phyloP scores from a whole-genome alignment of 2,888 invertebrate species.

The Cephus runcator region DNA sequence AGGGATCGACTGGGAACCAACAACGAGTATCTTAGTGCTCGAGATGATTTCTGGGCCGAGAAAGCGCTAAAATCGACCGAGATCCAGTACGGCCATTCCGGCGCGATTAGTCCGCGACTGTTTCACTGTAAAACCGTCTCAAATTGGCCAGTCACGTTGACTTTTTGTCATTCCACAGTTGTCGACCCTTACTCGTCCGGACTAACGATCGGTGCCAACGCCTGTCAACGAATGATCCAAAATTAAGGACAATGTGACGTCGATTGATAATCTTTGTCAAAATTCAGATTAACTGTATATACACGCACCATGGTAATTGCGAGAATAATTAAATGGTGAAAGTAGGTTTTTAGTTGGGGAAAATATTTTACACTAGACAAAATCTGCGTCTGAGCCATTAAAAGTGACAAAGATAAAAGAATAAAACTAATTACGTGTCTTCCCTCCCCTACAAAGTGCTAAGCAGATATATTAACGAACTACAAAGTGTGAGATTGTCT shows the following conservation, averaged over 20 bases:
- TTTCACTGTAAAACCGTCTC: neutral
- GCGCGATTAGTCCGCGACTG: neutral
- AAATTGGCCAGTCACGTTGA: neutral
- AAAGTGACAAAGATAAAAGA: neutral
- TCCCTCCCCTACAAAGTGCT: neutral
- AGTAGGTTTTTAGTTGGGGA: slow-evolving; percentile 51
- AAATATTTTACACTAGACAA: slow-evolving; percentile 18
- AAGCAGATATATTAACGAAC: slow-evolving; percentile 6
- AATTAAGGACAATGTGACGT: neutral
- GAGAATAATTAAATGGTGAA: slow-evolving; percentile 48
- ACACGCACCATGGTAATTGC: neutral
- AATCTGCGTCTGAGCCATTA: neutral
- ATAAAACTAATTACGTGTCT: neutral
- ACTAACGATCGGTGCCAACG: neutral
- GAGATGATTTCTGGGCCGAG: slow-evolving; percentile 49
- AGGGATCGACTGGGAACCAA: neutral
- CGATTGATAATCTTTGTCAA: too few species aligned
- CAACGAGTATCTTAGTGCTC: neutral
- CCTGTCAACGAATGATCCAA: neutral
- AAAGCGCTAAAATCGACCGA: slow-evolving; percentile 47
- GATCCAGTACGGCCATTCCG: slow-evolving; percentile 17
- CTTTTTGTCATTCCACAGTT: neutral
- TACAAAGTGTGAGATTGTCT: slow-evolving; percentile 24
- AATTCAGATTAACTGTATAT: too few species aligned
- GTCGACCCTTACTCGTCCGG: neutral